phyloP scores from a whole-genome alignment of 2,888 invertebrate species.

The Drosophila trichaetosa region DNA sequence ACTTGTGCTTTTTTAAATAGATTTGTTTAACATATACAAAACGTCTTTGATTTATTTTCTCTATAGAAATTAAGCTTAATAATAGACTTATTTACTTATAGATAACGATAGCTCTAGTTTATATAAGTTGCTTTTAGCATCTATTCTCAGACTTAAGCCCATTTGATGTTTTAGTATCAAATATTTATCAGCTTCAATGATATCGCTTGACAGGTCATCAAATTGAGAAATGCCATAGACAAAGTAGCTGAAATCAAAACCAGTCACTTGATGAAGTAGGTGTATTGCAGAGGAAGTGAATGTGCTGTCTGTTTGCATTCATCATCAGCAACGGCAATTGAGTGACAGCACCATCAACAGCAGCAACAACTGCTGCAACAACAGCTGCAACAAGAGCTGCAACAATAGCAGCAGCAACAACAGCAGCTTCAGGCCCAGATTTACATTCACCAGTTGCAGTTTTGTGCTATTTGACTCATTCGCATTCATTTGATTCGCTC shows the following conservation, averaged over 20 bases:
- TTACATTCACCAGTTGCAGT: slow-evolving; percentile 66
- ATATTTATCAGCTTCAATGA: slow-evolving; percentile 64
- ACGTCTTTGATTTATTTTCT: not conserved
- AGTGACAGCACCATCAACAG: slow-evolving; percentile 60
- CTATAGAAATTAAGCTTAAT: not conserved
- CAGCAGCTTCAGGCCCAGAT: slow-evolving; percentile 47
- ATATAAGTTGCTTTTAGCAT: not conserved
- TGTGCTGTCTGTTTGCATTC: slow-evolving; percentile 65
- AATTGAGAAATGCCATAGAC: slow-evolving; percentile 39
- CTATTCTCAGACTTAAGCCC: not conserved
- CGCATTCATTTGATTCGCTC: slow-evolving; percentile 67
- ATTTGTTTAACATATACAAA: not conserved
- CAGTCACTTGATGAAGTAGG: slow-evolving; percentile 13
- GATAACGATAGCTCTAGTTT: not conserved
- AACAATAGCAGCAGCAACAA: slow-evolving; percentile 17
- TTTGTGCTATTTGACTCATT: slow-evolving; percentile 50
- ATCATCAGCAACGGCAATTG: slow-evolving; percentile 68
- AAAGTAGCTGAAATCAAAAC: slow-evolving; percentile 12
- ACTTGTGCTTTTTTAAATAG: not conserved
- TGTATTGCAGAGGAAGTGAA: slow-evolving; percentile 7
- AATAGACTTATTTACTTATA: not conserved
- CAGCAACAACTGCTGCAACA: slow-evolving; percentile 21
- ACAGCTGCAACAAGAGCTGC: slow-evolving; percentile 13
- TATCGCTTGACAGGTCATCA: slow-evolving; percentile 50
- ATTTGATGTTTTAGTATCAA: slow-evolving; percentile 31